Evolutionary conservation across 2,888 invertebrate genomes (phyloP), one percentile per base, ranked within the genome.

Genomic region (Osedax fenrisi): DNA sequence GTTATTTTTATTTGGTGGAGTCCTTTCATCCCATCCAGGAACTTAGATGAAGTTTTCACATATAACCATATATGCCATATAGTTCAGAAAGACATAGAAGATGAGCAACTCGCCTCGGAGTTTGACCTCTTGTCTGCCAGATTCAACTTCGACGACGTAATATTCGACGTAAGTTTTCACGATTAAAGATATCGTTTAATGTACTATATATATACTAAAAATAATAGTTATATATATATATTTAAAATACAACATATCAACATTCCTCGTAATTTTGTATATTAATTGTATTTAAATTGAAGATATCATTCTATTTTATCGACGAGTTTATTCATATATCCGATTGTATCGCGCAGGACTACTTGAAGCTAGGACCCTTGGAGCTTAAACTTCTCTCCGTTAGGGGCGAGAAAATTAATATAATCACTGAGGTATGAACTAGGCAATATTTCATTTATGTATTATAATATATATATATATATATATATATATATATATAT

Each of bases 301-400:
- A 41, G 5, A 17, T 41, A 41, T 41, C 41, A 41, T 41, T 41
- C 5, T 41, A 41, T 10, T 41, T 41, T 41, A 41, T 41, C 17
- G 41, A 10, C 17, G 17, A 41, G 5, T 41, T 41, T 41, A 10
- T 10, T 10, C 17, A 5, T 5, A 41, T 41, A 41, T 41, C 17
- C 17, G 17, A 41, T 41, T 10, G 21, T 59, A 23, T 69, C 66
- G 77, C 76, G 0, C 77, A 82, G 82, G 83, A 83, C 75, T 83
- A 82, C 75, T 78, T 83, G 26, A 78, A 81, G 74, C 80, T 83
- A 21, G 83, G 83, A 2, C 83, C 83, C n/a, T 76, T 83, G 75
- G 82, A 83, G 75, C 77, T 83, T 75, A 83, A 83, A 73, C 76
- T 83, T 59, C 79, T 83, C 69, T 82, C 80, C 66, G 79, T 83